Evolutionary conservation across 2,888 invertebrate genomes (phyloP).

Genomic region (Apotomis turbidana): DNA sequence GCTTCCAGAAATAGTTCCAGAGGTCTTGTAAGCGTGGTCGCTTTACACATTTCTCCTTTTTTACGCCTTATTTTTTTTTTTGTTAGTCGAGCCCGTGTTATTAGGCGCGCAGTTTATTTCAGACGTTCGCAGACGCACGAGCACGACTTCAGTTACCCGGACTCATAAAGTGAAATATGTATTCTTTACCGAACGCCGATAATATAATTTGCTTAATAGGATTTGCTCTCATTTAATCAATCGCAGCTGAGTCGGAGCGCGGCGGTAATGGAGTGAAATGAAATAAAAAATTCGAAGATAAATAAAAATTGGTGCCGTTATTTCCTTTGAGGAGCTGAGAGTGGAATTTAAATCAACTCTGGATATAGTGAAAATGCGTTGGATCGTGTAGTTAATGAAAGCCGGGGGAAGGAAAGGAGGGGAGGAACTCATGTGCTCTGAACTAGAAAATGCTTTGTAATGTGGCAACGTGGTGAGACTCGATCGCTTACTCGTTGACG

Average conservation of each 20-base stretch:
- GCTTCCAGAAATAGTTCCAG: no score
- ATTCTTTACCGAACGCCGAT: constrained; percentile 24
- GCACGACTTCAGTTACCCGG: background rate
- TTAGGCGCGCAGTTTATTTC: constrained; percentile 31
- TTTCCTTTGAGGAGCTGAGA: background rate
- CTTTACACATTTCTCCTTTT: constrained; percentile 24
- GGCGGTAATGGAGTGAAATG: constrained; percentile 24
- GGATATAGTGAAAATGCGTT: constrained; percentile 5
- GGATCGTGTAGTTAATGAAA: constrained; percentile 6
- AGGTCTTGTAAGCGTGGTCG: background rate
- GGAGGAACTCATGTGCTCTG: constrained; percentile 13
- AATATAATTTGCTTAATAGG: constrained; percentile 31
- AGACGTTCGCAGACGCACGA: background rate
- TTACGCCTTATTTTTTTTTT: constrained; percentile 34
- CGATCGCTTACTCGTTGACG: constrained; percentile 26
- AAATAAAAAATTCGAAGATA: constrained; percentile 10
- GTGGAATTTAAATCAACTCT: background rate
- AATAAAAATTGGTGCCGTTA: constrained; percentile 15
- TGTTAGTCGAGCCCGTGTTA: constrained; percentile 25
- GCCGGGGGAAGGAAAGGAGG: background rate
- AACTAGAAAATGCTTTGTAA: constrained; percentile 34
- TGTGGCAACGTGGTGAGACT: constrained; percentile 25
- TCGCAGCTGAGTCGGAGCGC: background rate
- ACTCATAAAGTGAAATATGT: constrained; percentile 28
- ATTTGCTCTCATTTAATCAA: constrained; percentile 35